Base-by-base conservation (phyloP, 2,113 vertebrate genomes). In the Hyaena hyaena region DNA sequence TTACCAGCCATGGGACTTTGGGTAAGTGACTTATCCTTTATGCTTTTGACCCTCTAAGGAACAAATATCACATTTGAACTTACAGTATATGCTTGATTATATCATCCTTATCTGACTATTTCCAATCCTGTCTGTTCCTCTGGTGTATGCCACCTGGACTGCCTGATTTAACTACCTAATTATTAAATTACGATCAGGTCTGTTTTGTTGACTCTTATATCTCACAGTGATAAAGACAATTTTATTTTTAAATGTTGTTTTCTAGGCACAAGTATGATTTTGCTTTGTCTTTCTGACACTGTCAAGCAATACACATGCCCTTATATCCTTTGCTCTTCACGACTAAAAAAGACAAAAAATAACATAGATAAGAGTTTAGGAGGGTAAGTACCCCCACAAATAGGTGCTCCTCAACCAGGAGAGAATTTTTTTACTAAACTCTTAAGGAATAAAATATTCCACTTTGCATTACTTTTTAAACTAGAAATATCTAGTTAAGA, bases 391-490 rank as follows among this genome's bases (percentile, higher is more conserved):
- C 4, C 17, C 21, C 23, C 28, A 66, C 3, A 2, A 63, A 88
- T 68, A 77, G 14, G 61, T 85, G 79, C 28, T 88, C 14, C 28
- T 90, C 43, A 92, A 43, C 12, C 23, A 79, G 53, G 35, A 66
- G 8, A 96, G 2, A 73, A 43, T 53, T 77, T 77, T 76, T 83
- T 35, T 77, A 88, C 69, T 80, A 71, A 86, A 83, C 16, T 83
- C 7, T 66, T 87, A 83, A 53, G 61, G 4, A 88, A 82, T 69
- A 24, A 21, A 96, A 76, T 33, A 86, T 10, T 82, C 17, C 17
- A 84, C 35, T 84, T 93, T 80, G 43, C 2, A 55, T 71, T 91
- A 94, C 9, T 94, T 80, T 96, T 81, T 15, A 76, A 88, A 88
- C 26, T 83, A 73, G 50, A 94, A 92, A 23, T 39, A 5, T 45